Evolutionary conservation across 2,113 vertebrate genomes (phyloP).

Genomic region (Ptilonorhynchus violaceus): DNA sequence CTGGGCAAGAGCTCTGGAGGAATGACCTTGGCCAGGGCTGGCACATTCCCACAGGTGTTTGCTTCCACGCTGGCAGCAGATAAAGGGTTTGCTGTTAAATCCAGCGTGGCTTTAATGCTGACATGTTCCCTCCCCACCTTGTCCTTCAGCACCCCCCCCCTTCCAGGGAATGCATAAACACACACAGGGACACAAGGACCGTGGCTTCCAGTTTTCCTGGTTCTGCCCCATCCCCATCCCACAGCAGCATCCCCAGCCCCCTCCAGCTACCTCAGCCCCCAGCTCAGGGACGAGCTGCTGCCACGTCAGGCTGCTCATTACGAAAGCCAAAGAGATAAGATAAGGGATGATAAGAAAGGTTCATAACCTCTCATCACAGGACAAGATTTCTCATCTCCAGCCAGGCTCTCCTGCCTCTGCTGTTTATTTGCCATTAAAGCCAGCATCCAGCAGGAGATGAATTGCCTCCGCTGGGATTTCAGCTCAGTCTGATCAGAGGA

Average conservation of each 20-base stretch:
- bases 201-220: neutral
- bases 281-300: neutral
- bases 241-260: neutral
- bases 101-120: neutral
- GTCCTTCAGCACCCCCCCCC: neutral
- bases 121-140: fast-evolving
- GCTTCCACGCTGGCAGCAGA: neutral
- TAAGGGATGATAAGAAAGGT: neutral
- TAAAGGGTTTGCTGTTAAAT: neutral
- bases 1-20: neutral
- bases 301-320: neutral
- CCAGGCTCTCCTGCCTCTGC: neutral
- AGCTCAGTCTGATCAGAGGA: neutral
- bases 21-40: neutral
- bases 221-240: neutral
- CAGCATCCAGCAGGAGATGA: neutral
- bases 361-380: neutral
- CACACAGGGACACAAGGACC: fast-evolving
- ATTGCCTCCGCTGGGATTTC: neutral
- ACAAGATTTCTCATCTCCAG: neutral
- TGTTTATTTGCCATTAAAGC: neutral
- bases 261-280: fast-evolving
- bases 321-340: neutral
- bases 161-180: neutral
- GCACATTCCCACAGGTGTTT: neutral